Base-by-base conservation (phyloP, 2,113 vertebrate genomes). In the Cheilinus undulatus region DNA sequence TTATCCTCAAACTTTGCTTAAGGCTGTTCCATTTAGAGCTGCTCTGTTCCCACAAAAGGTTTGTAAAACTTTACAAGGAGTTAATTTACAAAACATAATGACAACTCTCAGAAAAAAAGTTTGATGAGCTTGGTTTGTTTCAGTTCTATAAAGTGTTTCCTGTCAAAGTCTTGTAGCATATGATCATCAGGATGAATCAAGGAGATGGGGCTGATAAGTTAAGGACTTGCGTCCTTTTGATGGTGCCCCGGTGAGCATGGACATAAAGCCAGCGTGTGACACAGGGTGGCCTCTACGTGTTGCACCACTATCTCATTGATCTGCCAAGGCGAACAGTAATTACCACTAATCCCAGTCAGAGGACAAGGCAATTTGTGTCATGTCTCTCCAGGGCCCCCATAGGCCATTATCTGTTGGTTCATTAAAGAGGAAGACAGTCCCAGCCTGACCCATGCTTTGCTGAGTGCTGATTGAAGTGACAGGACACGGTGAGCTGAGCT, bases 281-380 rank as follows among this genome's bases (percentile, higher is more conserved):
- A 89, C 43, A 3, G 48, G 56, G 72, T 77, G 81, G 86, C 89
- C 86, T 88, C 59, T 78, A 59, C 4, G 70, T 79, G 85, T 80
- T 65, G 57, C 51, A 8, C 69, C 65, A 52, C 76, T 68, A 79
- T 82, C 70, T 82, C 85, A 89, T 86, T 89, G 87, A 92, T 92
- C 84, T 88, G 60, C 71, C 71, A 58, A 52, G 59, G 73, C 80
- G 54, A 86, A 70, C 76, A 82, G 86, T 92, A 92, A 92, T 91
- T 91, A 90, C 73, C 63, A 61, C 83, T 90, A 91, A 92, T 91
- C 89, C 90, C 65, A 86, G 90, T 91, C 88, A 86, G 84, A 89
- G 86, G 86, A 90, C 84, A 66, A 75, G 71, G 86, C 82, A 76
- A 83, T 90, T 88, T 89, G 87, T 85, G 90, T 83, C 87, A 76